Base-by-base conservation (phyloP, 1,140 invertebrate species). In the Nasonia longicornis region DNA sequence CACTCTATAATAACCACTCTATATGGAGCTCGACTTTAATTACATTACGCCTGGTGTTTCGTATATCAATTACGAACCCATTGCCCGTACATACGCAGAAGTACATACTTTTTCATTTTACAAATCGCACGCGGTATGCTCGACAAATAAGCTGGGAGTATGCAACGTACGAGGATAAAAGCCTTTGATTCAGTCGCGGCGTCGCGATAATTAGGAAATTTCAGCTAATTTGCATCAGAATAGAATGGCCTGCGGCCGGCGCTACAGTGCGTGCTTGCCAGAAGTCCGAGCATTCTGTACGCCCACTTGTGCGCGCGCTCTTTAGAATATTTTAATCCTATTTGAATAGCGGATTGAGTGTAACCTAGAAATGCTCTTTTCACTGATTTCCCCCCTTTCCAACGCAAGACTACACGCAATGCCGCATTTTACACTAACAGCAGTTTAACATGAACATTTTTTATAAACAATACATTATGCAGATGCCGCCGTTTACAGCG, bases 171-270 rank as follows among this genome's bases (percentile, higher is more conserved):
- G 6, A 58, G 16, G 16, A 16, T 58, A 3, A 58, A 58, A 58
- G 12, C 14, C 20, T 8, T 20, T 16, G 12, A 48, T n/a, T 58
- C 52, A 0, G 16, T 31, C 16, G 52, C 58, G 31, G 0, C 31
- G 26, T 77, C 22, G 2, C 38, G 75, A n/a, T 38, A 67, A 69
- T 77, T 77, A 45, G 76, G 45, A 35, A 52, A 78, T 48, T 70
- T 71, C 52, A 29, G 7, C 26, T 11, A 10, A 71, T 70, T 78
- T 78, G 45, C 67, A 78, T 71, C 22, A 45, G 26, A 78, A 67
- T 69, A 77, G 66, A 58, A 71, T 58, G 45, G 52, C 52, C 66
- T 52, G 20, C 31, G 67, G 76, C 10, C 7, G 31, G 29, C 16
- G 16, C 35, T 26, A 48, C 45, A 14, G 48, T 35, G 8, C 3